Conservation (phyloP, 2,888 invertebrate species). For the Lasioglossum marginatum region DNA sequence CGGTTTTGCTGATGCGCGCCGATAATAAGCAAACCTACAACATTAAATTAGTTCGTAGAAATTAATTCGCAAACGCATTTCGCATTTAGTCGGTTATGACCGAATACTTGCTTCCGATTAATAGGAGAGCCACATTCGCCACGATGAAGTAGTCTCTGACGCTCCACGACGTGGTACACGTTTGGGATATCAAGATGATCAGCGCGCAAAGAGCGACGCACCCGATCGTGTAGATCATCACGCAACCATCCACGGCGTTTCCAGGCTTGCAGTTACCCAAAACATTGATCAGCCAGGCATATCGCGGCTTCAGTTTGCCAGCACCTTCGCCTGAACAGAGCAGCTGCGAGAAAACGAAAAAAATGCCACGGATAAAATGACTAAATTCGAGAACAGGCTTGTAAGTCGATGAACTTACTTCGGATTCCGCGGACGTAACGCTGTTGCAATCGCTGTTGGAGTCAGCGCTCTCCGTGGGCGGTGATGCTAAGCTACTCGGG, state of each 20-base stretch:
- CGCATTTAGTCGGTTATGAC: not conserved
- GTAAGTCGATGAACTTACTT: conserved; percentile 57
- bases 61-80: not conserved
- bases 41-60: not conserved
- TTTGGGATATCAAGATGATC: conserved; percentile 67
- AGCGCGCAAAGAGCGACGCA: conserved; percentile 90
- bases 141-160: conserved; percentile 88
- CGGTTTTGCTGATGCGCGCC: conserved; percentile 92
- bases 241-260: conserved; percentile 88
- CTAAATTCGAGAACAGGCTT: not conserved
- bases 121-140: conserved; percentile 87
- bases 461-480: conserved; percentile 78
- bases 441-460: conserved; percentile 79
- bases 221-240: conserved; percentile 89
- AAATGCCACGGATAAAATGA: not conserved
- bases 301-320: conserved; percentile 91
- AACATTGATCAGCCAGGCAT: conserved; percentile 90
- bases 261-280: conserved; percentile 92
- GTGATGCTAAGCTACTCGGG: conserved; percentile 76
- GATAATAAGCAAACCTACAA: conserved; percentile 89
- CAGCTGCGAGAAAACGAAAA: conserved; percentile 74
- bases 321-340: conserved; percentile 84
- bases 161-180: conserved; percentile 86
- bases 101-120: conserved; percentile 87
- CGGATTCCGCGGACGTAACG: conserved; percentile 76